phyloP scores from a whole-genome alignment of 37 sponge, comb jelly and placozoan species.

The Mnemiopsis leidyi region DNA sequence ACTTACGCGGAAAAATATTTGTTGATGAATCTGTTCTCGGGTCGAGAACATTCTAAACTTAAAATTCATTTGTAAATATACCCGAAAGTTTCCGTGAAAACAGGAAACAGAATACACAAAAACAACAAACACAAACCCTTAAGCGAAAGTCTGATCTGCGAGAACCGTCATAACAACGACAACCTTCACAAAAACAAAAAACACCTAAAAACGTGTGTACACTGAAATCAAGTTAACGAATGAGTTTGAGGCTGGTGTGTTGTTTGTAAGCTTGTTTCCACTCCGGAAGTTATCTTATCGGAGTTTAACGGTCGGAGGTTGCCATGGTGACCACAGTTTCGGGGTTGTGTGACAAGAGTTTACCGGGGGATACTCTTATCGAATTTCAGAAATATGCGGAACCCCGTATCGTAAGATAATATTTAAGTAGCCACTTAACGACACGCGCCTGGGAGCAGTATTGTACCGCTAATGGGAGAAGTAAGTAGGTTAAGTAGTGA shows the following conservation, averaged over 20 bases:
- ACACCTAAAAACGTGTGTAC: background rate
- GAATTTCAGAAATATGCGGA: background rate
- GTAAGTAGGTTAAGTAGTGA: too few relatives aligned
- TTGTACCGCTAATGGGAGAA: too few relatives aligned
- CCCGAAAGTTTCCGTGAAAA: too few relatives aligned
- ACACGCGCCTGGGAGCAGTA: too few relatives aligned
- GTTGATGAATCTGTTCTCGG: background rate
- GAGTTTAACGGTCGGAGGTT: background rate
- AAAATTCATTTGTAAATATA: too few relatives aligned
- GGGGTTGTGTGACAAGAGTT: background rate
- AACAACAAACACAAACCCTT: background rate
- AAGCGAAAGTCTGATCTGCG: background rate
- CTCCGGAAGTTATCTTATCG: background rate
- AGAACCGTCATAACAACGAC: background rate
- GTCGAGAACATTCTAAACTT: too few relatives aligned
- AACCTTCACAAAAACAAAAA: background rate
- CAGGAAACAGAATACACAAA: too few relatives aligned
- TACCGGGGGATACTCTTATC: background rate
- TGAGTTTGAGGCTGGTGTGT: background rate
- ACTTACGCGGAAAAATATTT: background rate
- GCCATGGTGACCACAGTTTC: background rate
- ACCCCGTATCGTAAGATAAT: background rate
- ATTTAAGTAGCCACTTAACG: background rate
- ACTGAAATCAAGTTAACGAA: background rate
- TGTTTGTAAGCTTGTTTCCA: background rate